Percentiles rank a stretch among this genome's conserved stretches.
Evolutionary conservation across 2,888 invertebrate species (phyloP).

Genomic region (Callyntrura sp.): DNA sequence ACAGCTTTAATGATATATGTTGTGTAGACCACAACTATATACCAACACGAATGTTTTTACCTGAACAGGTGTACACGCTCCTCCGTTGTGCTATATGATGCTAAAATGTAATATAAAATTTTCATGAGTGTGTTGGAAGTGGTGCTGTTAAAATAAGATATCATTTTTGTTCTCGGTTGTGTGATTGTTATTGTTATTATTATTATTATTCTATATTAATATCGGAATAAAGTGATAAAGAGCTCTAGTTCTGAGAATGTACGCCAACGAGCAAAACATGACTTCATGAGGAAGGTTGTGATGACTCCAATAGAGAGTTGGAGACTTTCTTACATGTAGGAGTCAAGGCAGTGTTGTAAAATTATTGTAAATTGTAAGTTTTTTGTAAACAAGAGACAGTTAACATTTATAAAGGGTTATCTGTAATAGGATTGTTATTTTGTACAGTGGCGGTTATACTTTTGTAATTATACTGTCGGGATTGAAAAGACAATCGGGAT

Average conservation of each 20-base stretch:
- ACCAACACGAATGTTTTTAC: too few species aligned
- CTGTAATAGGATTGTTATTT: too few species aligned
- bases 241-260: background rate
- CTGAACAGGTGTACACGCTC: too few species aligned
- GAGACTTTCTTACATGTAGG: background rate
- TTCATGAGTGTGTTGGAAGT: background rate
- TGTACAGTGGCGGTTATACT: too few species aligned
- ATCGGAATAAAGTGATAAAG: background rate
- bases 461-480: too few species aligned
- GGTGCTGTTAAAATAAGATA: slow-evolving; percentile 31
- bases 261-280: background rate
- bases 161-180: slow-evolving; percentile 6
- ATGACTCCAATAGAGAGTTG: background rate
- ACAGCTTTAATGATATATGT: background rate
- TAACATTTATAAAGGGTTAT: too few species aligned
- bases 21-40: too few species aligned
- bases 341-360: background rate
- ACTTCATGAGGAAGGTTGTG: background rate
- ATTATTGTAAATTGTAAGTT: too few species aligned
- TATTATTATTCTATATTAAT: too few species aligned
- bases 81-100: slow-evolving; percentile 32
- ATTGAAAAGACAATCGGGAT: too few species aligned
- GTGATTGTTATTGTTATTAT: too few species aligned
- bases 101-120: background rate
- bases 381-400: too few species aligned